Conservation (phyloP, 2,113 vertebrate genomes). For the Mellivora capensis region DNA sequence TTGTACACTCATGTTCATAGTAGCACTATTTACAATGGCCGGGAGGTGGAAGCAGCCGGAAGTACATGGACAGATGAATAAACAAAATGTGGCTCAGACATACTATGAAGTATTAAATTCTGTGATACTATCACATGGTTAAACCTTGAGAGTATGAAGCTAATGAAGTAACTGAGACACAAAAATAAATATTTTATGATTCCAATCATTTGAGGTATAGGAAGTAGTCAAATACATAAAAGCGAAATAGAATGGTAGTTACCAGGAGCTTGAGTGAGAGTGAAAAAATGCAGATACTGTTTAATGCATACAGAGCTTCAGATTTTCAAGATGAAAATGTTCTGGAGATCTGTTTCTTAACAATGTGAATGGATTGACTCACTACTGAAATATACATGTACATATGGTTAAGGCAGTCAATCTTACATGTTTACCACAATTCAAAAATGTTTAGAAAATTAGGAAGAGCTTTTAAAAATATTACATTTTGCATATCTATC, state of each 20-base stretch:
- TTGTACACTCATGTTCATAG: no score
- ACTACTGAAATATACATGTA: neutral
- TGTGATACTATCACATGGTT: no score
- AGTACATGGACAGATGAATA: neutral
- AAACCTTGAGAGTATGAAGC: neutral
- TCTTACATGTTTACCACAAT: neutral
- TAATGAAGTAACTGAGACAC: neutral
- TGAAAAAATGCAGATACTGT: neutral
- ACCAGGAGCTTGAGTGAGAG: neutral
- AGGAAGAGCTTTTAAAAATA: neutral
- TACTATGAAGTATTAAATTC: neutral
- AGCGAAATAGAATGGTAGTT: neutral
- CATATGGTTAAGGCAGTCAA: neutral
- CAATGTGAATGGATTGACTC: no score
- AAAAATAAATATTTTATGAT: neutral
- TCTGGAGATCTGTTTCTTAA: neutral
- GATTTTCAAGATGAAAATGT: neutral
- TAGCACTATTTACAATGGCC: neutral
- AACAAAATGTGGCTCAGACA: neutral
- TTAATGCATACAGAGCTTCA: neutral
- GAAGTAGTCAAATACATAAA: neutral
- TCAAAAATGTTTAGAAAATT: neutral
- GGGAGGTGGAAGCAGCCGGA: neutral
- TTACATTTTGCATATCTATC: neutral
- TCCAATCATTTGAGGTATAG: neutral